Evolutionary conservation across 2,888 invertebrate species (phyloP).

Genomic region (Hymenopus coronatus): DNA sequence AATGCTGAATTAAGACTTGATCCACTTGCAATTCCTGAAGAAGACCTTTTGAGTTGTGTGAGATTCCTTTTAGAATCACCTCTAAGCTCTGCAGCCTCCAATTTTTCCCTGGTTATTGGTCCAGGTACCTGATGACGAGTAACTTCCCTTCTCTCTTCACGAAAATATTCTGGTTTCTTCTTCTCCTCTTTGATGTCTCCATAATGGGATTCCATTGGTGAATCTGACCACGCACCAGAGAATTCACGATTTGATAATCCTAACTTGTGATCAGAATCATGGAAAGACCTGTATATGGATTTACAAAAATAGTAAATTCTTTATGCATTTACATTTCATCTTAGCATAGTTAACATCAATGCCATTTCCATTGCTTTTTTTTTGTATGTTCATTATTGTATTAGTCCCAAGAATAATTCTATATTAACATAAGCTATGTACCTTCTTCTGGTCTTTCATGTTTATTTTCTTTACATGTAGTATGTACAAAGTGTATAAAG

Average conservation of each 20-base stretch:
- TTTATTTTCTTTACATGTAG: too few relatives aligned
- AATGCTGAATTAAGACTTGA: neutral
- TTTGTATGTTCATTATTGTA: too few relatives aligned
- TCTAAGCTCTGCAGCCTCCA: conserved; percentile 54
- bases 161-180: conserved; percentile 40
- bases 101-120: conserved; percentile 59
- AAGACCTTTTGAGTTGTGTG: conserved; percentile 52
- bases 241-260: conserved; percentile 9
- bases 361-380: too few relatives aligned
- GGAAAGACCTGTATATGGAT: conserved; percentile 5
- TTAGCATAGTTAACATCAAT: too few relatives aligned
- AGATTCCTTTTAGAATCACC: conserved; percentile 50
- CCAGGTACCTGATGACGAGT: conserved; percentile 53
- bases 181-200: conserved; percentile 39
- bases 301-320: neutral
- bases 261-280: conserved; percentile 21
- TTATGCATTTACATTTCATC: too few relatives aligned
- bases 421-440: too few relatives aligned
- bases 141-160: conserved; percentile 22
- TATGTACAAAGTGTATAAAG: too few relatives aligned
- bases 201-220: conserved; percentile 45
- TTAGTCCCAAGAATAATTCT: too few relatives aligned
- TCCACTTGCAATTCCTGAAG: conserved; percentile 18
- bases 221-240: conserved; percentile 53
- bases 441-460: too few relatives aligned